These are phyloP conservation scores for Diceros bicornis DNA, from an alignment of 2,797 vertebrate species.

Conservation along the genomic window DNA sequence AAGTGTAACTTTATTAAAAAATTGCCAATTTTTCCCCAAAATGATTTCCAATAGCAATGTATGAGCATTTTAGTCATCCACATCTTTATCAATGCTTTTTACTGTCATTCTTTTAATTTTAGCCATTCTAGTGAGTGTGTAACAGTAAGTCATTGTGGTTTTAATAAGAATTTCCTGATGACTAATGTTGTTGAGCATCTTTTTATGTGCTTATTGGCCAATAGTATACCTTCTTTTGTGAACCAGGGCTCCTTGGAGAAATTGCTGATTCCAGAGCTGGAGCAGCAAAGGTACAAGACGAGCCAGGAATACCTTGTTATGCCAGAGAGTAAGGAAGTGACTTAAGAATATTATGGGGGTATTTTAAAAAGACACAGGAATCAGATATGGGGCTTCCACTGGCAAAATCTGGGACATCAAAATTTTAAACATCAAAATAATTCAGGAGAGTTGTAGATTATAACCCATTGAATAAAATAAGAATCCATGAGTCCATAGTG, in stretches of 20 bases:
- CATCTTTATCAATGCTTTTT: not conserved
- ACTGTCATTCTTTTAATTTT: not conserved
- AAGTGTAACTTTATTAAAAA: conserved; percentile 3
- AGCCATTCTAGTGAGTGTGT: not conserved
- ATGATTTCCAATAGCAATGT: not conserved
- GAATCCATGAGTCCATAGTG: not conserved
- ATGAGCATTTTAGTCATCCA: too few species aligned
- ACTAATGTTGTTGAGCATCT: not conserved
- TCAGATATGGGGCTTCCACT: not conserved
- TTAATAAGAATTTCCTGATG: not conserved
- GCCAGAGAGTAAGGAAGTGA: not conserved
- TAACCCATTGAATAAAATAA: not conserved
- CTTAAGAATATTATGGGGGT: not conserved
- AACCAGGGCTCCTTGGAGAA: not conserved
- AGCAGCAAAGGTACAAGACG: not conserved
- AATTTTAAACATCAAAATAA: conserved; percentile 1
- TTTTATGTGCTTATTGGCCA: not conserved
- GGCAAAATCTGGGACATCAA: not conserved
- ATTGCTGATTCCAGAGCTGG: not conserved
- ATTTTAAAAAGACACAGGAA: not conserved
- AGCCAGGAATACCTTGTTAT: not conserved
- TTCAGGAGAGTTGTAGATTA: not conserved
- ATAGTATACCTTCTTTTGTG: not conserved
- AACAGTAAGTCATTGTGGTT: not conserved
- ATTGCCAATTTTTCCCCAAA: not conserved